These are phyloP conservation scores for Patella depressa DNA, from an alignment of 2,888 invertebrate genomes.

Conservation along the genomic window DNA sequence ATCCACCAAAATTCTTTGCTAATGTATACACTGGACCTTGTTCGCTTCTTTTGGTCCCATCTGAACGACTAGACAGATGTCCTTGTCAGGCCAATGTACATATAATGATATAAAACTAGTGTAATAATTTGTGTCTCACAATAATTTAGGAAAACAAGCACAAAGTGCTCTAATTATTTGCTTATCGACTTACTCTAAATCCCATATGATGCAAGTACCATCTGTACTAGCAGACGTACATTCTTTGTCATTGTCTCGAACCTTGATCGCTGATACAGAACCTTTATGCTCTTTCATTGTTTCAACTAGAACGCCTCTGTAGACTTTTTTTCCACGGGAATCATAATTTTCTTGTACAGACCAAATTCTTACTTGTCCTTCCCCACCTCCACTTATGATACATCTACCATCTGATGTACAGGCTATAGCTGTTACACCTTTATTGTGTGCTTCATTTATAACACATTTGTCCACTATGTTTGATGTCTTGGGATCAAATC, in stretches of 20 bases:
- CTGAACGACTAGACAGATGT: too few relatives aligned
- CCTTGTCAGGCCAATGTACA: too few relatives aligned
- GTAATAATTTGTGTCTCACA: too few relatives aligned
- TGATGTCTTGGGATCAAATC: constrained; percentile 75
- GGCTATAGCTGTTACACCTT: constrained; percentile 87
- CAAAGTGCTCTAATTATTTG: too few relatives aligned
- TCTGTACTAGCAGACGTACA: constrained; percentile 92
- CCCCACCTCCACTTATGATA: constrained; percentile 90
- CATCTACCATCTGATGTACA: constrained; percentile 79
- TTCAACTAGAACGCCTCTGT: constrained; percentile 40
- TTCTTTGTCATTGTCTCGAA: constrained; percentile 83
- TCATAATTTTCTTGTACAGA: constrained; percentile 40
- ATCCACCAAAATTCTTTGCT: too few relatives aligned
- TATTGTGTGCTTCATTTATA: constrained; percentile 90
- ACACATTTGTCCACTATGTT: constrained; percentile 75
- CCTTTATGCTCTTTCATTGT: constrained; percentile 90
- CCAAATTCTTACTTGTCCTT: constrained; percentile 80
- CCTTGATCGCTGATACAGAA: constrained; percentile 85
- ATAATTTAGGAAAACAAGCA: too few relatives aligned
- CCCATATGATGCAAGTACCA: constrained; percentile 95
- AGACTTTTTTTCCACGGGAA: constrained; percentile 36
- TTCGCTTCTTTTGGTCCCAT: too few relatives aligned
- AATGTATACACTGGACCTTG: too few relatives aligned
- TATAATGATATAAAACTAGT: neutral
- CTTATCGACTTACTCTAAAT: constrained; percentile 78